Conservation (phyloP, 2,113 vertebrate species). For the Empidonax alnorum region DNA sequence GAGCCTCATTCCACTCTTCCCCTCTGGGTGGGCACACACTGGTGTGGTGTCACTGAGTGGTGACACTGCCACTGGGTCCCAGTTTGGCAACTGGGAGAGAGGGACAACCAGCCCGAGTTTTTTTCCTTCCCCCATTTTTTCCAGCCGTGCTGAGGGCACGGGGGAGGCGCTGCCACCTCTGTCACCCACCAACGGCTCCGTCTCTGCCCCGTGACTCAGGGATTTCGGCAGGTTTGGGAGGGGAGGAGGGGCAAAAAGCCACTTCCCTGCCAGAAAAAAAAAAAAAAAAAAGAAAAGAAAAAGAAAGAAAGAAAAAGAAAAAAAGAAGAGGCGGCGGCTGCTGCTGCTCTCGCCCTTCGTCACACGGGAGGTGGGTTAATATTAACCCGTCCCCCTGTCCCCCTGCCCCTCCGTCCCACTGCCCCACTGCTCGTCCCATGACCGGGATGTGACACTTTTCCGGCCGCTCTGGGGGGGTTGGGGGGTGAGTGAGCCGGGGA, state of each 20-base stretch:
- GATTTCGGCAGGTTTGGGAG: conserved; percentile 31
- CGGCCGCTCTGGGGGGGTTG: not conserved
- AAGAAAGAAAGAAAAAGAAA: no score
- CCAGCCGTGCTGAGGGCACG: fast-evolving
- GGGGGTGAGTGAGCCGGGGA: not conserved
- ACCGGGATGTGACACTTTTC: conserved; percentile 27
- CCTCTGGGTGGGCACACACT: not conserved
- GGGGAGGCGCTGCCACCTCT: not conserved
- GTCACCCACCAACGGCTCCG: fast-evolving
- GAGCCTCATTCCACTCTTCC: not conserved
- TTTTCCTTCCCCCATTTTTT: no score
- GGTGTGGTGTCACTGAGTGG: not conserved
- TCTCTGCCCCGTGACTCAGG: conserved; percentile 29
- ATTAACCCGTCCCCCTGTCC: not conserved
- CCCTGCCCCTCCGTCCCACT: not conserved
- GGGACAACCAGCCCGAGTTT: not conserved
- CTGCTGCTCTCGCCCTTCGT: not conserved
- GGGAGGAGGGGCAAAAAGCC: conserved; percentile 11
- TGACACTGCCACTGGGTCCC: not conserved
- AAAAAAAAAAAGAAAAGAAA: not conserved
- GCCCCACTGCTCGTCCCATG: not conserved
- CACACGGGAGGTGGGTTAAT: not conserved
- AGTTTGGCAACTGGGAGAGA: not conserved
- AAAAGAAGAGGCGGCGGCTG: not conserved
- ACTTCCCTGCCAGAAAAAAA: conserved; percentile 4